Percentiles rank a stretch among this genome's conserved stretches.
phyloP scores from a whole-genome alignment of 1,140 invertebrate species.

The Drosophila ananassae region DNA sequence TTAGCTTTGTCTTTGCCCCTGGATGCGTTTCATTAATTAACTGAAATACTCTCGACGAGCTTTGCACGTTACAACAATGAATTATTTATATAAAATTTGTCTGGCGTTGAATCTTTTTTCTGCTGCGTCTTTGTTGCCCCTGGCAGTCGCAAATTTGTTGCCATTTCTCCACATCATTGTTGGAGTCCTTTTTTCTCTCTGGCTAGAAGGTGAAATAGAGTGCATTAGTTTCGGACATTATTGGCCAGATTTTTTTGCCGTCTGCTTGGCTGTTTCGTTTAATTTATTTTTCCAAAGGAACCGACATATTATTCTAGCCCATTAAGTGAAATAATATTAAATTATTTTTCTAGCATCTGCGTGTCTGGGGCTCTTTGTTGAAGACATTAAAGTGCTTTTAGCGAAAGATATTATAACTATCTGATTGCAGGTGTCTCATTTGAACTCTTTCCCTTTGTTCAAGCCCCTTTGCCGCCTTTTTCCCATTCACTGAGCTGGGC shows the following conservation, averaged over 20 bases:
- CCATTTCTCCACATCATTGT: slow-evolving; percentile 36
- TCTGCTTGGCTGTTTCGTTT: slow-evolving; percentile 2
- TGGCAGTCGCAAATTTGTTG: slow-evolving; percentile 55
- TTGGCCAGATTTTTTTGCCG: slow-evolving; percentile 46
- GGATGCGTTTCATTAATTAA: slow-evolving; percentile 83
- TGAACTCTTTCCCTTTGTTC: slow-evolving; percentile 2
- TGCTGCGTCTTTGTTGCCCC: slow-evolving; percentile 28
- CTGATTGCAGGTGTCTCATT: slow-evolving; percentile 10
- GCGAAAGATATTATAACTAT: slow-evolving; percentile 2
- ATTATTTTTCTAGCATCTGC: slow-evolving; percentile 10
- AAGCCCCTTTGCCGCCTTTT: slow-evolving; percentile 5
- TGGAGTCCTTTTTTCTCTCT: slow-evolving; percentile 16
- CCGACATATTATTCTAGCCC: too few relatives aligned
- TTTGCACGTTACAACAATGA: slow-evolving; percentile 83
- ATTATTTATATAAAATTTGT: slow-evolving; percentile 83
- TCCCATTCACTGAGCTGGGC: slow-evolving; percentile 14
- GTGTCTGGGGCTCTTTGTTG: slow-evolving; percentile 21
- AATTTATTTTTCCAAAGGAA: background rate
- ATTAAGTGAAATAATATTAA: background rate
- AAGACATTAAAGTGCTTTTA: slow-evolving; percentile 39
- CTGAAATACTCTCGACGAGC: slow-evolving; percentile 78
- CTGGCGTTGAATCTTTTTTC: slow-evolving; percentile 52
- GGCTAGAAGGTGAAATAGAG: slow-evolving; percentile 58
- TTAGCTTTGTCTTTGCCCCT: slow-evolving; percentile 41
- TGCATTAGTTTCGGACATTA: slow-evolving; percentile 52